phyloP scores from a whole-genome alignment of 2,113 vertebrate species.

The Chaetura pelagica region DNA sequence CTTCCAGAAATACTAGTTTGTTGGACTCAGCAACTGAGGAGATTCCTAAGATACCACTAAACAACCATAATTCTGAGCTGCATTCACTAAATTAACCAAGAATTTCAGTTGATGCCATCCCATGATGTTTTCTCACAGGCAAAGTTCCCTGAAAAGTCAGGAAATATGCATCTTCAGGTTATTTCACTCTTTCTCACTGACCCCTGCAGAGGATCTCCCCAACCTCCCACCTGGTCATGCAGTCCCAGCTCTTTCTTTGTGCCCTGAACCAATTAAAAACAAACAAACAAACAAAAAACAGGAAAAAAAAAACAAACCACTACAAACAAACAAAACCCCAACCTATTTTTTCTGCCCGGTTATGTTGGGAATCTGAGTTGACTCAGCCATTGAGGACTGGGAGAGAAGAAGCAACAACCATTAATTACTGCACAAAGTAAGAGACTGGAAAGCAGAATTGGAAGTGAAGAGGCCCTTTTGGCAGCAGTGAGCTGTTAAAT shows the following conservation, averaged over 20 bases:
- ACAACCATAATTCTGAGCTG: neutral
- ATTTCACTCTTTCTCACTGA: neutral
- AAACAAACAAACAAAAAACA: no score
- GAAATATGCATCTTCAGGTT: neutral
- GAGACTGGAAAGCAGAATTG: neutral
- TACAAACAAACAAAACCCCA: no score
- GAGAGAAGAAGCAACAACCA: neutral
- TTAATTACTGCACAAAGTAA: neutral
- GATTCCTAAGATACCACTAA: neutral
- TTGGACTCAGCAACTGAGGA: neutral
- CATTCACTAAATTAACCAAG: neutral
- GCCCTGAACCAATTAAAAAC: no score
- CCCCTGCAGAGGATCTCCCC: neutral
- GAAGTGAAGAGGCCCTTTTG: neutral
- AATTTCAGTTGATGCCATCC: neutral
- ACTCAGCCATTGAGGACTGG: neutral
- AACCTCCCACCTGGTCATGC: accelerated
- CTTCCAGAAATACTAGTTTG: neutral
- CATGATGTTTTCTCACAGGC: neutral
- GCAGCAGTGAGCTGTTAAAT: neutral
- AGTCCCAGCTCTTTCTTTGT: neutral
- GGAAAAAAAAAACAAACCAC: neutral
- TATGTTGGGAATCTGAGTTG: neutral
- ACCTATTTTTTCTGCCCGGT: neutral
- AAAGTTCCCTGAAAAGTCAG: neutral